A percentile compares a stretch with the other conserved stretches of the same genome.
These are phyloP conservation scores for Tetraneura akinire DNA, from an alignment of 1,140 invertebrate genomes.

Conservation along the genomic window DNA sequence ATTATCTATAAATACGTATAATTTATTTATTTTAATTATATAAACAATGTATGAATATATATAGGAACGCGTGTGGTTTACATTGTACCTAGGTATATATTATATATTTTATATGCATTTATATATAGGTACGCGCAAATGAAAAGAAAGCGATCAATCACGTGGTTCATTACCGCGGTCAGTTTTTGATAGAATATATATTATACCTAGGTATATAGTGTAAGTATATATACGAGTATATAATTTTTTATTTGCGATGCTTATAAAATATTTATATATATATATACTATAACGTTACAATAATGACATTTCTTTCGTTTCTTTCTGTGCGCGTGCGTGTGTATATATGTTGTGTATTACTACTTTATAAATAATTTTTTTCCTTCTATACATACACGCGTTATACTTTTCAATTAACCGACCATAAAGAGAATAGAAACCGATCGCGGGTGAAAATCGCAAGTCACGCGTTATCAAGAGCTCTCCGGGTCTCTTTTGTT, in stretches of 20 bases:
- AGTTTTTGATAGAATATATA: constrained; percentile 42
- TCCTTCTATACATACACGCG: not conserved
- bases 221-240: not conserved
- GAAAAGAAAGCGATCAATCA: constrained; percentile 49
- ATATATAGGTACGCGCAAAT: not conserved
- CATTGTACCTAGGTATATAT: not conserved
- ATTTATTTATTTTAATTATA: too few relatives aligned
- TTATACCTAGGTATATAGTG: too few relatives aligned
- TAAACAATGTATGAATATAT: too few relatives aligned
- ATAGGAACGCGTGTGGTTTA: not conserved
- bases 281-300: not conserved
- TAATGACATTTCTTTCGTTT: constrained; percentile 46
- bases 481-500: constrained; percentile 41
- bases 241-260: constrained; percentile 11
- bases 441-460: constrained; percentile 51
- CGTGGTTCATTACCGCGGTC: constrained; percentile 19
- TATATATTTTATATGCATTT: too few relatives aligned
- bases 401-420: constrained; percentile 51
- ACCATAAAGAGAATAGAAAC: constrained; percentile 51
- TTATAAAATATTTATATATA: not conserved
- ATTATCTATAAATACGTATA: too few relatives aligned
- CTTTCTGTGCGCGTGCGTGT: too few relatives aligned
- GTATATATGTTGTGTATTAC: not conserved
- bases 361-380: constrained; percentile 10
- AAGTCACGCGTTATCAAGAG: constrained; percentile 50